Evolutionary conservation across 2,113 vertebrate genomes (phyloP).

Genomic region (Thomomys bottae): DNA sequence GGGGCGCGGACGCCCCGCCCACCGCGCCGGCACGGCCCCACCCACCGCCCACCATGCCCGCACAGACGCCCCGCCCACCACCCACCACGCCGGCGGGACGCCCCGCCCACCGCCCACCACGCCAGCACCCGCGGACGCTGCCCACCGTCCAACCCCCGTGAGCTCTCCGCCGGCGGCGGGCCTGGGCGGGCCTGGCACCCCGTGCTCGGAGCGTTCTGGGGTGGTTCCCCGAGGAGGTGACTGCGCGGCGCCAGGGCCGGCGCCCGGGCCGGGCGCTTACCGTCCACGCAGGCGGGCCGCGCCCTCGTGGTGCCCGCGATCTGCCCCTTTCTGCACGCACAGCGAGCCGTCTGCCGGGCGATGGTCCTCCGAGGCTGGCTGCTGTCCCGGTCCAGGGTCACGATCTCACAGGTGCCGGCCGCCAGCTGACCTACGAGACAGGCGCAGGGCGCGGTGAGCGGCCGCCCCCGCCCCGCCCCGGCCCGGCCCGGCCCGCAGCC

Average conservation of each 20-base stretch:
- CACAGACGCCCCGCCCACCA: too few species aligned
- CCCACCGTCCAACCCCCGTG: too few species aligned
- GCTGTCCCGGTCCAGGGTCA: slow-evolving; percentile 98
- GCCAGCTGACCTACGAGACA: slow-evolving; percentile 96
- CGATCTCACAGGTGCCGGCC: slow-evolving; percentile 98
- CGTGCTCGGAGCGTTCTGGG: neutral
- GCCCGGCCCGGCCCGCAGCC: neutral
- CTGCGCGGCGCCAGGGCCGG: neutral
- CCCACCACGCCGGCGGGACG: too few species aligned
- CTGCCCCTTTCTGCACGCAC: slow-evolving; percentile 99
- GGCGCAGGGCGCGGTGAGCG: slow-evolving; percentile 80
- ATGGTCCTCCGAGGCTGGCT: slow-evolving; percentile 98
- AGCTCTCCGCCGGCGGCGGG: too few species aligned
- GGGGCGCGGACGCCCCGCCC: too few species aligned
- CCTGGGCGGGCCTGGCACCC: too few species aligned
- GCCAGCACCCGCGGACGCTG: too few species aligned
- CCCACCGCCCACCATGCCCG: too few species aligned
- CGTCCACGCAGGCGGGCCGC: slow-evolving; percentile 98
- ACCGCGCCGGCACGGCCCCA: too few species aligned
- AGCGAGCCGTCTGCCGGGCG: slow-evolving; percentile 98
- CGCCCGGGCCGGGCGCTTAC: slow-evolving; percentile 85
- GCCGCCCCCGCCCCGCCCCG: neutral
- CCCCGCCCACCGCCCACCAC: too few species aligned
- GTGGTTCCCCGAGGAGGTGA: too few species aligned
- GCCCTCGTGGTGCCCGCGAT: slow-evolving; percentile 98